These are phyloP conservation scores for Meandrina meandrites DNA, from an alignment of 92 coral and sea anemone genomes.

Conservation along the genomic window DNA sequence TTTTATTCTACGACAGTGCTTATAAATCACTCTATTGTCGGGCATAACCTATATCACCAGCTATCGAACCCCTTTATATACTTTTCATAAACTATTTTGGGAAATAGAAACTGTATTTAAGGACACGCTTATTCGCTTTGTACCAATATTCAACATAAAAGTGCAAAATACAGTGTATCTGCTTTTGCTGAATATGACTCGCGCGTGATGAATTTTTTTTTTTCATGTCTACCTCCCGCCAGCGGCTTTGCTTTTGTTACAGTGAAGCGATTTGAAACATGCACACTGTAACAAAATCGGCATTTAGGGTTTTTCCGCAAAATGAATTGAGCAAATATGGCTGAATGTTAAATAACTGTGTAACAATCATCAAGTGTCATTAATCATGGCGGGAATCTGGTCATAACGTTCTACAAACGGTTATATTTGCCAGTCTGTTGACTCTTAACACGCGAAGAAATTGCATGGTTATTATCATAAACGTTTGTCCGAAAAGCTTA, in stretches of 20 bases:
- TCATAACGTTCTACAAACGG: not conserved
- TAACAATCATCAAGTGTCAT: not conserved
- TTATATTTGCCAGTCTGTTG: constrained; percentile 1
- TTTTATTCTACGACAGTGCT: not conserved
- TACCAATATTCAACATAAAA: not conserved
- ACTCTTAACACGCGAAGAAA: constrained; percentile 4
- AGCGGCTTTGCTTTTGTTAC: not conserved
- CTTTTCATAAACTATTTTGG: not conserved
- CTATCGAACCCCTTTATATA: not conserved
- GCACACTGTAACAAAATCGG: not conserved
- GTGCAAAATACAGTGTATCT: not conserved
- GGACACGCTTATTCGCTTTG: not conserved
- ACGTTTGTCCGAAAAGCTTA: not conserved
- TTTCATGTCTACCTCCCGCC: not conserved
- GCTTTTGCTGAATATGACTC: too few species aligned
- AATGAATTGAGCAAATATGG: not conserved
- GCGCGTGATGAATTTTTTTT: not conserved
- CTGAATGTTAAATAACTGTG: not conserved
- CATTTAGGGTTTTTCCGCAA: not conserved
- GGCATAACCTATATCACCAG: not conserved
- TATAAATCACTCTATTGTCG: not conserved
- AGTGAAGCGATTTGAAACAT: not conserved
- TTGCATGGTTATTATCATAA: not conserved
- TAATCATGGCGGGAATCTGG: constrained; percentile 1
- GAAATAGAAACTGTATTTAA: not conserved